Evolutionary conservation across 1,140 invertebrate genomes (phyloP).

Genomic region (Bicyclus anynana): DNA sequence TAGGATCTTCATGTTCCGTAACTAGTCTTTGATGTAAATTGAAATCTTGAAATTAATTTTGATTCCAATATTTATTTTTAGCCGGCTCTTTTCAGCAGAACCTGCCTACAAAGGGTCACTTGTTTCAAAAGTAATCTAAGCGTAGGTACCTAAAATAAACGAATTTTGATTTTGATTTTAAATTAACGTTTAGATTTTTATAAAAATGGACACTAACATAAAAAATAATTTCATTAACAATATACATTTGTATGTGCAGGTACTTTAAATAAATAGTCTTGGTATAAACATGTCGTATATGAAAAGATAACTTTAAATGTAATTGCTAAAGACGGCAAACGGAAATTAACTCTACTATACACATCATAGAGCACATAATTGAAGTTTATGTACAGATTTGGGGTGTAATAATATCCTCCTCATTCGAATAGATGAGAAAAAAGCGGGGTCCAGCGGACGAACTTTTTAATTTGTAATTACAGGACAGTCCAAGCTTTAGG

Average conservation of each 20-base stretch:
- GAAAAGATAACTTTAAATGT: slow-evolving; percentile 63
- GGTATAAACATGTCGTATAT: slow-evolving; percentile 55
- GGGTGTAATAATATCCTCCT: slow-evolving; percentile 68
- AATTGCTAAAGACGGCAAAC: slow-evolving; percentile 39
- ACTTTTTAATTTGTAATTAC: slow-evolving; percentile 77
- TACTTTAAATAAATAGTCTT: slow-evolving; percentile 45
- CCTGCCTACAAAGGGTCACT: no score
- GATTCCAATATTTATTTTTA: no score
- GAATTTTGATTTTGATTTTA: no score
- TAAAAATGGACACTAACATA: no score
- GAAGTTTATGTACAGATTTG: slow-evolving; percentile 22
- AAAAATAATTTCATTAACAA: no score
- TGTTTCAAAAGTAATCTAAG: no score
- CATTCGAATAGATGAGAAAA: slow-evolving; percentile 73
- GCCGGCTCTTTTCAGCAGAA: no score
- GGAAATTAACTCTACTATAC: slow-evolving; percentile 36
- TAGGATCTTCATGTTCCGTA: no score
- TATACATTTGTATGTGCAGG: slow-evolving; percentile 58
- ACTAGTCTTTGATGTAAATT: no score
- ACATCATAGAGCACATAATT: slow-evolving; percentile 16
- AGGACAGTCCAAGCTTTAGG: slow-evolving; percentile 72
- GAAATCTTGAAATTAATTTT: no score
- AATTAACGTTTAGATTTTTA: no score
- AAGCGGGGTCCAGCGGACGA: slow-evolving; percentile 64
- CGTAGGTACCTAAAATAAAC: no score